Conservation (phyloP, 53 echinoderm and acorn worm genomes). For the Echinometra lucunter region DNA sequence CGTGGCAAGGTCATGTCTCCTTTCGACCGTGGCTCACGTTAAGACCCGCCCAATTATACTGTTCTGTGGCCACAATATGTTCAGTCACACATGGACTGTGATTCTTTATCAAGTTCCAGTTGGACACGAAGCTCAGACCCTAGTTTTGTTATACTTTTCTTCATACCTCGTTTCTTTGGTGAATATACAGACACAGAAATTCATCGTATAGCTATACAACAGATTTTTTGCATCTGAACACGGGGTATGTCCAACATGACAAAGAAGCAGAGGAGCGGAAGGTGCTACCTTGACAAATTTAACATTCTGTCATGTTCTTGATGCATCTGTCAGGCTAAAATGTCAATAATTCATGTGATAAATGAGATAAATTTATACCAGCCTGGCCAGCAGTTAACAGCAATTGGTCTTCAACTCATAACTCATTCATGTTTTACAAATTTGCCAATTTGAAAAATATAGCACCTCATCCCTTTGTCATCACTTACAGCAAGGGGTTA, state of each 20-base stretch:
- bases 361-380: background rate
- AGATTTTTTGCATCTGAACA: too few species aligned
- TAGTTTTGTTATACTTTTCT: too few species aligned
- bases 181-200: too few species aligned
- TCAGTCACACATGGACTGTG: too few species aligned
- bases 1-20: too few species aligned
- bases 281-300: background rate
- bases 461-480: background rate
- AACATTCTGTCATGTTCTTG: background rate
- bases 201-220: too few species aligned
- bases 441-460: background rate
- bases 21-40: too few species aligned
- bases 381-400: background rate
- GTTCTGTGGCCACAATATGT: too few species aligned
- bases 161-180: too few species aligned
- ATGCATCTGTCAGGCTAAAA: background rate
- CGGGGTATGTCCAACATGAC: background rate
- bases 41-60: too few species aligned
- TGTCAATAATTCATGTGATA: background rate
- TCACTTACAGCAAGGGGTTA: background rate
- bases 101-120: too few species aligned
- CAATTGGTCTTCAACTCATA: background rate
- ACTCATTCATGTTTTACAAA: background rate
- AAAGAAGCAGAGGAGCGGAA: background rate
- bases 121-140: too few species aligned